Base-by-base conservation (phyloP, 2,797 vertebrate species). In the Taenioides sp. region DNA sequence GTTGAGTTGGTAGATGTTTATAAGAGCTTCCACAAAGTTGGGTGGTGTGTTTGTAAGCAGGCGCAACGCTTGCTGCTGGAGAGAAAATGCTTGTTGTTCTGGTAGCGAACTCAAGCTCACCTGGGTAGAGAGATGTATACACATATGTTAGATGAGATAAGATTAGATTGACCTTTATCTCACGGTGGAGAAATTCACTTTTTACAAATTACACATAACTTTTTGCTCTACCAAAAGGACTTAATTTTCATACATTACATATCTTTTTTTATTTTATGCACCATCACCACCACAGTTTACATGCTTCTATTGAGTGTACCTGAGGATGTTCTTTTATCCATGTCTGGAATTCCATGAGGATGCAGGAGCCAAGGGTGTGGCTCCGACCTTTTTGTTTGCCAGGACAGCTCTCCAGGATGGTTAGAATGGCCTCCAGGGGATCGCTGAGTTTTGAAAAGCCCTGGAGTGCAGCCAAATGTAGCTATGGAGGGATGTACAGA, bases 361-460 rank as follows among this genome's bases (percentile, higher is more conserved):
- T 63, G 10, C 88, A 82, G 59, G 87, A 83, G 18, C 82, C 67
- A 20, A 92, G 75, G 22, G 87, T 91, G 71, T 84, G 78, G 71
- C 84, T 80, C n/a, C 86, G 89, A 67, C 87, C 81, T 77, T 86
- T 94, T 81, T 92, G 92, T 84, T 84, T 77, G 61, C 85, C 83
- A 0, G 90, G 78, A 81, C 87, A 92, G 70, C 83, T 49, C 82
- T 94, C 91, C 78, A 94, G 77, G 72, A 94, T 70, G 43, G 80
- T 86, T 65, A 94, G 84, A 54, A 95, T 76, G 31, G 73, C 87
- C 27, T 79, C 82, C 40, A 94, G 86, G 60, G 94, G 93, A 63
- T 89, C 84, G n/a, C 67, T 71, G 68, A 94, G 80, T 77, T 84
- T 83, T 47, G 93, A 91, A 87, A 95, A 94, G 58, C 89, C 92